Evolutionary conservation across 2,113 vertebrate genomes (phyloP).

Genomic region (Xerus inauris): DNA sequence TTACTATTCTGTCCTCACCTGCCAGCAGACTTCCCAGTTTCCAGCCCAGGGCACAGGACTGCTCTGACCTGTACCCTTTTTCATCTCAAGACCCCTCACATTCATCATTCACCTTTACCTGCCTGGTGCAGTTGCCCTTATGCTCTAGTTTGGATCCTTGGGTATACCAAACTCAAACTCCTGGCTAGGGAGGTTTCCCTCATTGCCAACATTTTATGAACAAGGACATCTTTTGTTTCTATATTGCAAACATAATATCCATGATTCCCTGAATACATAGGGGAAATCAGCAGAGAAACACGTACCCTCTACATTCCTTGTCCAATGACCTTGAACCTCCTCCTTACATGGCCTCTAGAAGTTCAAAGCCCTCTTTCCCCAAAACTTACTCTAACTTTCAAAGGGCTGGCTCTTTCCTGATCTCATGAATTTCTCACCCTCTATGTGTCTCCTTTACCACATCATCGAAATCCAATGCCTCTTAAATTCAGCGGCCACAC

Average conservation of each 20-base stretch:
- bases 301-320: not conserved
- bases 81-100: not conserved
- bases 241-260: not conserved
- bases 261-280: not conserved
- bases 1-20: too few species aligned
- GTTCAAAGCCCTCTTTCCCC: not conserved
- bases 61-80: too few species aligned
- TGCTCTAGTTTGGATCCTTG: not conserved
- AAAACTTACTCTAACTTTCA: not conserved
- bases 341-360: not conserved
- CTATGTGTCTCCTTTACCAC: not conserved
- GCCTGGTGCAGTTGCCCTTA: not conserved
- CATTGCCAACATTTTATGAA: not conserved
- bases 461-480: not conserved
- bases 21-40: not conserved
- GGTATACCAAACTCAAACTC: not conserved
- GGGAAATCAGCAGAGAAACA: not conserved
- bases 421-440: not conserved
- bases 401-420: not conserved
- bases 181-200: not conserved
- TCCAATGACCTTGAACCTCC: not conserved
- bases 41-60: not conserved
- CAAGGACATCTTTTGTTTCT: not conserved
- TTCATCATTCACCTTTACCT: not conserved
- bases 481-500: not conserved